Evolutionary conservation across 2,797 vertebrate genomes (phyloP), one percentile per base, ranked within the genome.

Genomic region (Takifugu ocellatus): DNA sequence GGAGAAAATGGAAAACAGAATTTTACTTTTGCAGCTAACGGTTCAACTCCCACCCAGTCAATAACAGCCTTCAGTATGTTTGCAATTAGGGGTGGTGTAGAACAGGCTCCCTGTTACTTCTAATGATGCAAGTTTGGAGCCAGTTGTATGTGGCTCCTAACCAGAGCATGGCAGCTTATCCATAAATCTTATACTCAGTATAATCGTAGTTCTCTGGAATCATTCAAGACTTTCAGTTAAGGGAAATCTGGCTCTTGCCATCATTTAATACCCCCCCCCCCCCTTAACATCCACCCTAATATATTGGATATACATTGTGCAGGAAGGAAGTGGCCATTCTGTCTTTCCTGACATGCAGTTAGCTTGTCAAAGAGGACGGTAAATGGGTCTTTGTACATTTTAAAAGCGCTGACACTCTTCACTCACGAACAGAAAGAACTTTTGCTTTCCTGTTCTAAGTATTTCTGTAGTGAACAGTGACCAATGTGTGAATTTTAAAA

Each of bases 1-100:
- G 70, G 83, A 86, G 85, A 86, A 85, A 83, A 87, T 85, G 84
- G 83, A 84, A 88, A 87, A 84, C 84, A 82, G 79, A 62, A 75
- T 84, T 83, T 79, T 68, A 83, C 54, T 81, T 70, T 76, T 65
- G 78, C 66, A 25, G 69, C 65, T 67, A 63, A 68, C 76, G 48
- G 69, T 73, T 72, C 72, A 71, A 73, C 83, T 83, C 84, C 79
- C 83, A 74, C 79, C 81, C 81, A 78, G 85, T 86, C 88, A 84
- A 86, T 87, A 86, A 84, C 75, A 56, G 53, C 78, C 72, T 77
- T 77, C 84, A 85, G 84, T 87, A 74, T 88, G 88, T 79, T 84
- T 86, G 80, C 84, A 87, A 87, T 88, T 88, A 88, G 66, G 67
- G 82, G 68, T 72, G 25, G 74, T 74, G 79, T 79, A 75, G 82